Base-by-base conservation (phyloP, 2,113 vertebrate species). In the Petaurus breviceps region DNA sequence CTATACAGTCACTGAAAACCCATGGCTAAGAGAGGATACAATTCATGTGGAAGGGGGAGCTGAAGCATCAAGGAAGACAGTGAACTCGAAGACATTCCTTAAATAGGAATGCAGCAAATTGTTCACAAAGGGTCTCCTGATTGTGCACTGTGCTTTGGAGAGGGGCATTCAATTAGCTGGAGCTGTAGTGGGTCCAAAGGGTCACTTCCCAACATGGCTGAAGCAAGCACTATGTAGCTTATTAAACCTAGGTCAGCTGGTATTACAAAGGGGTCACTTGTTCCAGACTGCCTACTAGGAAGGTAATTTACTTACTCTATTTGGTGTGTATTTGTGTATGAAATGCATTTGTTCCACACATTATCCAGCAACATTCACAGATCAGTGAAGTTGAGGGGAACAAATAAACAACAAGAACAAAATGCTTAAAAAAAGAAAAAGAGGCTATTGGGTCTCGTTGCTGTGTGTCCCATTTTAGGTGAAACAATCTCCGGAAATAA, bases 291-390 rank as follows among this genome's bases (percentile, higher is more conserved):
- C 89, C 91, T 94, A 94, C 95, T 47, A 95, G 93, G 93, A 94
- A 96, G 94, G 90, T 92, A 31, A 90, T 55, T 91, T 91, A 6
- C 61, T 95, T 96, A 51, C 51, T 95, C 46, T n/a, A 22, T 96
- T 97, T 52, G 55, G 92, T 91, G 91, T 12, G 24, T 94, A 93
- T 96, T 95, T 95, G 43, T 96, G 89, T 57, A 16, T 89, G 91
- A 53, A 94, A 93, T 91, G 10, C 90, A 93, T 97, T 94, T 97
- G 94, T 90, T 97, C 51, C 51, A 47, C 43, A 9, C 94, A 94
- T 95, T 97, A 24, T 0, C 95, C 10, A 37, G 28, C 53, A 54
- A 77, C 94, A 54, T 92, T 97, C 92, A 96, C 84, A 95, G 90
- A 47, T 92, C 92, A 94, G 92, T 53, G 94, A 90, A 89, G 6